A percentile compares a stretch with the other conserved stretches of the same genome.
phyloP scores from a whole-genome alignment of 2,113 vertebrate genomes.

The Ia io region DNA sequence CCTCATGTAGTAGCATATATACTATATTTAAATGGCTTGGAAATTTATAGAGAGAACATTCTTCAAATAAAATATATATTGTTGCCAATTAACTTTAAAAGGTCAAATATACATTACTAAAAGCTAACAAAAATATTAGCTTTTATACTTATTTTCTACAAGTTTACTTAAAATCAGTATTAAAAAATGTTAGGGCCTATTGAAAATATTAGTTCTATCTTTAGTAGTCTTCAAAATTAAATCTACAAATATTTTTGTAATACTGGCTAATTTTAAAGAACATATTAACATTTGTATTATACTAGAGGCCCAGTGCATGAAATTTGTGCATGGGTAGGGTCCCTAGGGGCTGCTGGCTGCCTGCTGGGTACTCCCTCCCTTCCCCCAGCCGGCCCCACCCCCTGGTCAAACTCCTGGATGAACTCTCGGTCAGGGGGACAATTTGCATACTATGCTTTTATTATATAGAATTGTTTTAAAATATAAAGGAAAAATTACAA shows the following conservation, averaged over 20 bases:
- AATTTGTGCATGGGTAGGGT: too few species aligned
- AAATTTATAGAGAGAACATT: neutral
- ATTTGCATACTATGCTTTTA: too few species aligned
- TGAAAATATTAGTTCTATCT: neutral
- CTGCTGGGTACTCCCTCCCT: too few species aligned
- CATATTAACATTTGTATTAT: neutral
- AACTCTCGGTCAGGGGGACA: too few species aligned
- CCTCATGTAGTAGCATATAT: neutral
- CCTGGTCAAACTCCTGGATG: too few species aligned
- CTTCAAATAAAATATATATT: neutral
- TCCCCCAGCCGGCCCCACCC: too few species aligned
- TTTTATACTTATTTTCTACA: neutral
- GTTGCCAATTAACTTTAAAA: neutral
- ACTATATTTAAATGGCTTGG: conserved; percentile 12
- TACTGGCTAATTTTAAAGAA: neutral
- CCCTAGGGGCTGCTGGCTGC: too few species aligned
- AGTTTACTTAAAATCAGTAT: neutral
- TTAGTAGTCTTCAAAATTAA: neutral
- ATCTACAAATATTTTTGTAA: neutral
- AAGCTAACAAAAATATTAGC: neutral
- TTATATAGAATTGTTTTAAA: neutral
- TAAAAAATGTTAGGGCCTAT: neutral
- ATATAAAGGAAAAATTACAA: neutral
- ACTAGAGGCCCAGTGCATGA: too few species aligned
- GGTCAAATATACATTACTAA: neutral